Evolutionary conservation across 2,797 vertebrate species (phyloP).

Genomic region (Oreortyx pictus): DNA sequence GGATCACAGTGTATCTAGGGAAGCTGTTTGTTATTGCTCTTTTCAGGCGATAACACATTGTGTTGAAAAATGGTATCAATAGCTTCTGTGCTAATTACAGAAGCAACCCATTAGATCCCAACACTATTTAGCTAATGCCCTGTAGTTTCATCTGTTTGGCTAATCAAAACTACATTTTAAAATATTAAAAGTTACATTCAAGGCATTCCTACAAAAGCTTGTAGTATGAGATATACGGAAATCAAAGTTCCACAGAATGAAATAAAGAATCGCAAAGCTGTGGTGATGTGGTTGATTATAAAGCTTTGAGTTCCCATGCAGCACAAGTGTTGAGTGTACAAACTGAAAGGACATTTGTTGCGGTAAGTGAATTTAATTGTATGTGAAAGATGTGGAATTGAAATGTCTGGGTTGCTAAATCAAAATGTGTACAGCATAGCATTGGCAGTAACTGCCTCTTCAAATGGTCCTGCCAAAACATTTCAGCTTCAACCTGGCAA

Average conservation of each 20-base stretch:
- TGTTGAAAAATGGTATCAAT: background rate
- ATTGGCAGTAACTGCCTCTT: background rate
- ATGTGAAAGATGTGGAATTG: background rate
- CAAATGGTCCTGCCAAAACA: background rate
- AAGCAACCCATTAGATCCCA: background rate
- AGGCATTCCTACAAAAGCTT: background rate
- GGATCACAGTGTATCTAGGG: background rate
- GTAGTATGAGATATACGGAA: background rate
- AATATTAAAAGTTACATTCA: background rate
- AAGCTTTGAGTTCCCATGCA: background rate
- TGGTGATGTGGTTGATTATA: background rate
- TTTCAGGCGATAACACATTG: background rate
- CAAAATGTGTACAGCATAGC: background rate
- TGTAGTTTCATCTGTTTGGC: background rate
- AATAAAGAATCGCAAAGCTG: background rate
- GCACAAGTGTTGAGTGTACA: background rate
- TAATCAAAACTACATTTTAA: background rate
- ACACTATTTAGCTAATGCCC: background rate
- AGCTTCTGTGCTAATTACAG: background rate
- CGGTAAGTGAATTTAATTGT: background rate
- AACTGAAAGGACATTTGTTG: background rate
- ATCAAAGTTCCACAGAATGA: background rate
- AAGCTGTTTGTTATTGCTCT: background rate
- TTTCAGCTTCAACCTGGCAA: background rate
- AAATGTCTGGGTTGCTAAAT: background rate